Percentiles rank a stretch among this genome's conserved stretches.
Conservation (phyloP, 2,797 vertebrate genomes). For the Smutsia temminckii region DNA sequence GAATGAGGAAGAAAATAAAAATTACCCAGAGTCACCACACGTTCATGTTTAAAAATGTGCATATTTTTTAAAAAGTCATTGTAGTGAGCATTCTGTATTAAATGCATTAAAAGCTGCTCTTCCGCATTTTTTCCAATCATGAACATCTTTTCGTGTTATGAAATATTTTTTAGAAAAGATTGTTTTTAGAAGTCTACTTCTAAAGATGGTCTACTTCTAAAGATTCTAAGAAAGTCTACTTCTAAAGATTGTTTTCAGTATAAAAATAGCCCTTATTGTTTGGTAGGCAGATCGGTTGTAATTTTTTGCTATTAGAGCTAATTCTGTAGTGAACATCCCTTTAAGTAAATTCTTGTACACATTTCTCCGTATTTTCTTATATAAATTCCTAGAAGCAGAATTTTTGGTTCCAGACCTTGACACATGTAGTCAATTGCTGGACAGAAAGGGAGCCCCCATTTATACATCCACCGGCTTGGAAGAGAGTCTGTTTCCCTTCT, state of each 20-base stretch:
- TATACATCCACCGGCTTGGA: no score
- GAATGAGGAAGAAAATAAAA: slow-evolving; percentile 39
- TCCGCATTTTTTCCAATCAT: neutral
- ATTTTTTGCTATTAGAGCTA: neutral
- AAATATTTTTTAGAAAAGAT: neutral
- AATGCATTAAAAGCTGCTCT: neutral
- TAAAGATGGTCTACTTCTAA: neutral
- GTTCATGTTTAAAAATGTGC: neutral
- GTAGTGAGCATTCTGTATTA: neutral
- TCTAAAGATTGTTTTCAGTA: neutral
- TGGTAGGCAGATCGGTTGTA: neutral
- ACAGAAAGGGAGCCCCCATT: neutral
- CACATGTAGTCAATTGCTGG: neutral
- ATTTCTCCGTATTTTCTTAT: slow-evolving; percentile 9
- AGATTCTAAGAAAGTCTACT: no score
- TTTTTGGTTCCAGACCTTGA: neutral
- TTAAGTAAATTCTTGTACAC: neutral
- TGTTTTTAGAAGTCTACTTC: neutral
- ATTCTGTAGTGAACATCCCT: neutral
- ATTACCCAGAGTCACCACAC: neutral
- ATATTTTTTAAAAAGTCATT: neutral
- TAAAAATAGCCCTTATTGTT: neutral
- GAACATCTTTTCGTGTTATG: neutral
- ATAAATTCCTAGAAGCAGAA: slow-evolving; percentile 17
- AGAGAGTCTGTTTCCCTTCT: neutral